phyloP scores from a whole-genome alignment of 2,797 vertebrate species.

The Gymnopithys bicolor region DNA sequence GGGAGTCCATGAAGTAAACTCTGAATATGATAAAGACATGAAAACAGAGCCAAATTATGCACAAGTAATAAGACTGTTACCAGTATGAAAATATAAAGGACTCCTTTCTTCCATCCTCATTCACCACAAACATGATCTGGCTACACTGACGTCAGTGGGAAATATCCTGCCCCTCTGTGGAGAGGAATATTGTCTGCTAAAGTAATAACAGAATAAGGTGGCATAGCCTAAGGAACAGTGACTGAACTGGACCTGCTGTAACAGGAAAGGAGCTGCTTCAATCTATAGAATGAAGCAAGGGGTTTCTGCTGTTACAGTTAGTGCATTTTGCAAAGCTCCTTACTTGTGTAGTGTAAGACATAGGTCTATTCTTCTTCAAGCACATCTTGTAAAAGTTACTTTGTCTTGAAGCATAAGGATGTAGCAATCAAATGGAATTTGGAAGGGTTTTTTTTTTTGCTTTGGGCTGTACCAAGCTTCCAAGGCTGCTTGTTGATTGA shows the following conservation, averaged over 20 bases:
- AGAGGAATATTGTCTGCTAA: not conserved
- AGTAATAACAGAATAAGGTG: not conserved
- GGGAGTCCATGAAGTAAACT: not conserved
- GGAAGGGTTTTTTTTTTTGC: not conserved
- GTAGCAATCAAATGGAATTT: slow-evolving; percentile 15
- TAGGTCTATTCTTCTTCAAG: not conserved
- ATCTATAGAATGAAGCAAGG: not conserved
- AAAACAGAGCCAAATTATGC: not conserved
- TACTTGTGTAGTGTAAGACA: not conserved
- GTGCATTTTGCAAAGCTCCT: not conserved
- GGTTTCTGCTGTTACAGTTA: not conserved
- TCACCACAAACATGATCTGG: not conserved
- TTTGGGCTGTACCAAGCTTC: not conserved
- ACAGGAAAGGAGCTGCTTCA: not conserved
- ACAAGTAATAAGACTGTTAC: not conserved
- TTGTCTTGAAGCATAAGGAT: not conserved
- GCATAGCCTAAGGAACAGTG: not conserved
- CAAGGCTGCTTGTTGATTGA: not conserved
- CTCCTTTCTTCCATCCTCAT: not conserved
- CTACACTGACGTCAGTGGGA: not conserved
- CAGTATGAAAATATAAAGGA: not conserved
- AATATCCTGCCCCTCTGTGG: not conserved
- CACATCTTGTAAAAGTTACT: not conserved
- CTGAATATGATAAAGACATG: not conserved
- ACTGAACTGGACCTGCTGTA: not conserved